Evolutionary conservation across 2,888 invertebrate genomes (phyloP), one percentile per base, ranked within the genome.

Genomic region (Mythimna albipuncta): DNA sequence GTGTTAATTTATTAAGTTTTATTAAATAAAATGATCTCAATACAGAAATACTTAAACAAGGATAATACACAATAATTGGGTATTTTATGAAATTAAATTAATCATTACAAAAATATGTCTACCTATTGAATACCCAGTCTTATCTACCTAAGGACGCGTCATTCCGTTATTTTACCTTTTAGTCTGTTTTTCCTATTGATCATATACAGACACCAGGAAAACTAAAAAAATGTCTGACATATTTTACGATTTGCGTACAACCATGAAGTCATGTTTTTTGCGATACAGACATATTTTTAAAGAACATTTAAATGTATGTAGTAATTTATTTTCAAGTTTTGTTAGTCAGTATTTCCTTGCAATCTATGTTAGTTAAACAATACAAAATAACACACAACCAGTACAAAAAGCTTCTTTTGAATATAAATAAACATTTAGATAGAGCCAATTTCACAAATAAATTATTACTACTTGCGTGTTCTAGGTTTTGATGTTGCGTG

Each of bases 1-100:
- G 4, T 50, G 41, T 69, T 52, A 19, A 44, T 13, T n/a, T n/a
- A 32, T 55, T 75, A 16, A 52, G 59, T 55, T 73, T 1, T n/a
- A 47, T 55, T 11, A 44, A 44, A 59, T 11, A 9, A 21, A 21
- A 13, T 38, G 26, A 10, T 13, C 11, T 32, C 26, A 58, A 50
- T 41, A 38, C 47, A 64, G 26, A 67, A 79, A 63, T 50, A 65
- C 52, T 19, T 64, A 32, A 26, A 64, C 32, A 65, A 64, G 80
- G 74, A 79, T 55, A 77, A 55, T 58, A 58, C 21, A 65, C 6
- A n/a, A 7, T 38, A 21, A 67, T 44, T 79, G 67, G 79, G 67
- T 64, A 78, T 74, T 68, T 61, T 50, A 55, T 62, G 7, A 78
- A 71, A 47, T 54, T 3, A 44, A 64, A 78, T 59, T 64, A 50